A percentile compares a stretch with the other conserved stretches of the same genome.
These are phyloP conservation scores for Tetramorium simillimum DNA, from an alignment of 1,140 invertebrate genomes.

Conservation along the genomic window DNA sequence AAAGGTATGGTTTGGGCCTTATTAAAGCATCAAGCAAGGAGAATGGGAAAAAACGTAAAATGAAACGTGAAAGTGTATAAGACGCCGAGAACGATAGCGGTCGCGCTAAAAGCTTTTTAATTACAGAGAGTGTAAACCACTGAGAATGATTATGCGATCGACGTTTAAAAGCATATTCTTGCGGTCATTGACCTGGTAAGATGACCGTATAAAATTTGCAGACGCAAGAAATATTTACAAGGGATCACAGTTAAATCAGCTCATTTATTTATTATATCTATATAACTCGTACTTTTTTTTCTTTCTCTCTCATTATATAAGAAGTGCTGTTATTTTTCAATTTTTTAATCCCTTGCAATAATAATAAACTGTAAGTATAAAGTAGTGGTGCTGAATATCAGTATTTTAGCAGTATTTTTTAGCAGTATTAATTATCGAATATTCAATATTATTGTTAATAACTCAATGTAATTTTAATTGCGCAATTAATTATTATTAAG, in stretches of 20 bases:
- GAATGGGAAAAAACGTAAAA: constrained; percentile 13
- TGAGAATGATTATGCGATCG: constrained; percentile 55
- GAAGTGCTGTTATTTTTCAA: neutral
- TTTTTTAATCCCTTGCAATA: neutral
- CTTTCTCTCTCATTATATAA: neutral
- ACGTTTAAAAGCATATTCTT: constrained; percentile 32
- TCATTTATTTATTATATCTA: neutral
- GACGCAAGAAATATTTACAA: neutral
- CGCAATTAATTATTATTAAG: neutral
- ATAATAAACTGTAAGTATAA: neutral
- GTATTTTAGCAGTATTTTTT: neutral
- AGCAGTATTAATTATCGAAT: neutral
- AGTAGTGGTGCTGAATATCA: neutral
- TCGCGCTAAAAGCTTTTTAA: constrained; percentile 61
- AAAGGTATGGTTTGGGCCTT: constrained; percentile 10
- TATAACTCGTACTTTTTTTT: neutral
- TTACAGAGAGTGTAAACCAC: constrained; percentile 49
- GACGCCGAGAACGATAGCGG: constrained; percentile 9
- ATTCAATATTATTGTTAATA: neutral
- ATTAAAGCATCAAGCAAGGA: constrained; percentile 31
- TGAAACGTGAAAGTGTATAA: constrained; percentile 14
- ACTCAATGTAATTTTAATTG: neutral
- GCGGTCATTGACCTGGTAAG: constrained; percentile 8
- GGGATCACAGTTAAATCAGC: neutral
- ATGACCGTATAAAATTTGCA: constrained; percentile 6